Conservation (phyloP, 2,888 invertebrate genomes). For the Drosophila helvetica region DNA sequence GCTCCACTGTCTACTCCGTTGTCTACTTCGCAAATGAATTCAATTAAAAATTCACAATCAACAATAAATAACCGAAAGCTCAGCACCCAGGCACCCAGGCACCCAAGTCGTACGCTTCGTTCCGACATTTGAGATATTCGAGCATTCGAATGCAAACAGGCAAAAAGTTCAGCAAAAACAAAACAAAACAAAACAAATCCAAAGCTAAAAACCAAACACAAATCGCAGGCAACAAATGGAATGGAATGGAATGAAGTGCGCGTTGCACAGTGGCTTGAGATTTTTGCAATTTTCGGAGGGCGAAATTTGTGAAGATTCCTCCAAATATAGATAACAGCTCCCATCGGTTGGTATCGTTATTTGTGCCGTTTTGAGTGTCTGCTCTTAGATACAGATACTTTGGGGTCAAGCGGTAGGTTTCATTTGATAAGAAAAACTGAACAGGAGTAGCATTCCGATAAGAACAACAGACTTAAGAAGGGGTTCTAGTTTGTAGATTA, state of each 20-base stretch:
- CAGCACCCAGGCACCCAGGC: slow-evolving; percentile 45
- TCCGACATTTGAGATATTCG: slow-evolving; percentile 40
- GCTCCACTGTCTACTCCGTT: slow-evolving; percentile 7
- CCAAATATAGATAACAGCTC: no score
- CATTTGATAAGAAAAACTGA: background rate
- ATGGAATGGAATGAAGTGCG: slow-evolving; percentile 29
- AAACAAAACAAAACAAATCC: slow-evolving; percentile 3
- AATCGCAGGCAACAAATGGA: background rate
- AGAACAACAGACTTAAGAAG: background rate
- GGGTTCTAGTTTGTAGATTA: no score
- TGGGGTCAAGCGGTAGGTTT: background rate
- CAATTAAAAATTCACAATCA: slow-evolving; percentile 73
- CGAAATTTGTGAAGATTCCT: background rate
- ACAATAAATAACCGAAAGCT: slow-evolving; percentile 65
- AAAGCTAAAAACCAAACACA: slow-evolving; percentile 15
- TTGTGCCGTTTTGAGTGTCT: no score
- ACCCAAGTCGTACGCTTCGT: background rate
- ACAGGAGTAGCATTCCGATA: background rate
- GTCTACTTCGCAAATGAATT: slow-evolving; percentile 56
- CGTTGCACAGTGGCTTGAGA: slow-evolving; percentile 51
- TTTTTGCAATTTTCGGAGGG: rapidly evolving
- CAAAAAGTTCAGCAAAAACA: slow-evolving; percentile 10
- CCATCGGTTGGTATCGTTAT: no score
- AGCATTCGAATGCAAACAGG: slow-evolving; percentile 43
- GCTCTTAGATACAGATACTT: no score